Evolutionary conservation across 2,797 vertebrate species (phyloP).

Genomic region (Sebastolobus altivelis): DNA sequence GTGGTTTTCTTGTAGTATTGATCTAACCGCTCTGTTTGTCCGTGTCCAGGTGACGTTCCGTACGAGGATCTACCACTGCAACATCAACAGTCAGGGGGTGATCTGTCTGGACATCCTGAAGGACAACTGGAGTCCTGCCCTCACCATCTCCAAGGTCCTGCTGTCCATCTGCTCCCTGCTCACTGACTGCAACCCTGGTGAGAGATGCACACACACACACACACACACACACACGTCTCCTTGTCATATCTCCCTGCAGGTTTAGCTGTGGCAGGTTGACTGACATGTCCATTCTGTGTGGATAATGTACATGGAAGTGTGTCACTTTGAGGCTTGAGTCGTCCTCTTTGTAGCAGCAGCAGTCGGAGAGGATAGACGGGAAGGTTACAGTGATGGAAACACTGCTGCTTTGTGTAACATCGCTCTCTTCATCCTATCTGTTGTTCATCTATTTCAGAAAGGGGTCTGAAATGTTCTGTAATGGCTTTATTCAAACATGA

Average conservation of each 20-base stretch:
- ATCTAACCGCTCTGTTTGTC: slow-evolving; percentile 2
- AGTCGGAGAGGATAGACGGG: not conserved
- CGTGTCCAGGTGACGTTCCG: slow-evolving; percentile 83
- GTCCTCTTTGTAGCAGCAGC: slow-evolving; percentile 12
- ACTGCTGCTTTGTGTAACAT: not conserved
- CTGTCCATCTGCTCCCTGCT: slow-evolving; percentile 94
- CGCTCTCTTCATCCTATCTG: not conserved
- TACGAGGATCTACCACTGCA: slow-evolving; percentile 87
- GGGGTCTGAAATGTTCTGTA: not conserved
- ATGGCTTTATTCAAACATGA: not conserved
- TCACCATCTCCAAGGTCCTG: slow-evolving; percentile 93
- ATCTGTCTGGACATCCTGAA: slow-evolving; percentile 89
- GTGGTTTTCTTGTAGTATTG: not conserved
- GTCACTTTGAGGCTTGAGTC: slow-evolving; percentile 18
- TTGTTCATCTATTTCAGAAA: not conserved
- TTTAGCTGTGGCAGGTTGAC: slow-evolving; percentile 45
- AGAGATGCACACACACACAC: slow-evolving; percentile 60
- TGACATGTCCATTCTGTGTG: slow-evolving; percentile 54
- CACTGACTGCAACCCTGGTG: slow-evolving; percentile 94
- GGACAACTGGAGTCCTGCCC: slow-evolving; percentile 88
- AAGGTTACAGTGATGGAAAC: slow-evolving; percentile 2
- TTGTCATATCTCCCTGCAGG: slow-evolving; percentile 17
- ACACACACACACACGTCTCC: slow-evolving; percentile 9
- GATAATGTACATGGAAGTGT: slow-evolving; percentile 25
- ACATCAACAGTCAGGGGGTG: slow-evolving; percentile 91